Percentiles rank a stretch among this genome's conserved stretches.
These are phyloP conservation scores for Drosophila biarmipes DNA, from an alignment of 1,140 invertebrate species.

Conservation along the genomic window DNA sequence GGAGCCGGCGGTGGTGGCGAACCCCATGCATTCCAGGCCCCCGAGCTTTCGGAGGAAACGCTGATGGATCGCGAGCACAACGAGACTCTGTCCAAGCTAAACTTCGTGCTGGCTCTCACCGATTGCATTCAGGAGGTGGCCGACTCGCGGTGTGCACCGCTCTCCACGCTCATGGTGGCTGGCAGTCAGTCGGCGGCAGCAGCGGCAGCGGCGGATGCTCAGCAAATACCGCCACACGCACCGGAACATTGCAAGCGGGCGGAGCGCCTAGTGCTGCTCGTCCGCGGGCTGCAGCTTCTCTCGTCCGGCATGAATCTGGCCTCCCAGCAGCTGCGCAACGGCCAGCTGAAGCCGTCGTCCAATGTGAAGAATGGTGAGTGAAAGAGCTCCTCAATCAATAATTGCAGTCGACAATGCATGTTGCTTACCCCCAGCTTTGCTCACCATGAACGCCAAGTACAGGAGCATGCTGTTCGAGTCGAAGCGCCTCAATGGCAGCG, in stretches of 20 bases:
- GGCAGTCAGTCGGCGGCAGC: conserved; percentile 64
- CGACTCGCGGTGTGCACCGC: conserved; percentile 89
- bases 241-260: conserved; percentile 87
- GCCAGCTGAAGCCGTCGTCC: conserved; percentile 94
- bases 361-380: conserved; percentile 93
- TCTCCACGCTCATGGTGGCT: conserved; percentile 86
- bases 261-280: conserved; percentile 96
- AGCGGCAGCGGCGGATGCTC: conserved; percentile 40
- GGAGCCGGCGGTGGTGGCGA: conserved; percentile 85
- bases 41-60: conserved; percentile 97
- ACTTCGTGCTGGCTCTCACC: conserved; percentile 95
- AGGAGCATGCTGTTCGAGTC: conserved; percentile 94
- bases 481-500: conserved; percentile 93
- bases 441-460: conserved; percentile 95
- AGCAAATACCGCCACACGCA: conserved; percentile 84
- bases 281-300: conserved; percentile 95
- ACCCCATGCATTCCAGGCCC: conserved; percentile 91
- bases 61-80: conserved; percentile 97
- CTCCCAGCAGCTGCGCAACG: conserved; percentile 92
- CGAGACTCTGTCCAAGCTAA: conserved; percentile 96
- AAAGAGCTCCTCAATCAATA: not conserved
- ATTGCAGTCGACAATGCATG: not conserved
- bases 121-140: conserved; percentile 96
- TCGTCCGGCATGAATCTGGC: conserved; percentile 96
- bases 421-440: conserved; percentile 89